Conservation (phyloP, 2,797 vertebrate genomes). For the Eulemur albifrons region DNA sequence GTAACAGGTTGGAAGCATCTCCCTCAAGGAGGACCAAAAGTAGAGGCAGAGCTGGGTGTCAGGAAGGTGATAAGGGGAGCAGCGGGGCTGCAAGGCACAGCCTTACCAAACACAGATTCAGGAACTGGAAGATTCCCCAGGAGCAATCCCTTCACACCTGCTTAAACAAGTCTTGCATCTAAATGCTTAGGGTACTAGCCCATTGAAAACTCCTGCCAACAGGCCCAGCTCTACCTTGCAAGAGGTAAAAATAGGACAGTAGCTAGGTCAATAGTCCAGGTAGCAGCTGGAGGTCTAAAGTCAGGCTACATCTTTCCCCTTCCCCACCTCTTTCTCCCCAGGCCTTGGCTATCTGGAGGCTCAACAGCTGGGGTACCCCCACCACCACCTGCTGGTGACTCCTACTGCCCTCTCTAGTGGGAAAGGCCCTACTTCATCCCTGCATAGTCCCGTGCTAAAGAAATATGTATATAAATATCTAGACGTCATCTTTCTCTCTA, state of each 20-base stretch:
- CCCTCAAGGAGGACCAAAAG: neutral
- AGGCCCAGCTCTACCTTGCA: neutral
- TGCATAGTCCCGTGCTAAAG: constrained; percentile 20
- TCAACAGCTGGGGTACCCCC: neutral
- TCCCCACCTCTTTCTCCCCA: neutral
- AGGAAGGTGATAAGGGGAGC: neutral
- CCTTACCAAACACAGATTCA: neutral
- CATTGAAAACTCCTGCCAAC: neutral
- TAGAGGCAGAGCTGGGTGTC: neutral
- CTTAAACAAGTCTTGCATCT: constrained; percentile 2
- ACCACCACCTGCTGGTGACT: neutral
- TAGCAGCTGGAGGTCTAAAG: neutral
- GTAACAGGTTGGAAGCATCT: neutral
- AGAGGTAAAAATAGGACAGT: neutral
- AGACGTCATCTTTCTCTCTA: constrained; percentile 27
- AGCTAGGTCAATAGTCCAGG: neutral
- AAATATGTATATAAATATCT: constrained; percentile 46
- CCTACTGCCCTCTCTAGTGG: neutral
- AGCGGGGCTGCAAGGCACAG: neutral
- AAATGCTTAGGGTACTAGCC: neutral
- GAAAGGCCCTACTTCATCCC: neutral
- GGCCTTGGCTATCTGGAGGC: neutral
- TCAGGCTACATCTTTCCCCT: neutral
- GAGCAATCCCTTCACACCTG: neutral
- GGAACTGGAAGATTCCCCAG: neutral